These are phyloP conservation scores for Listrodromus nycthemerus DNA, from an alignment of 2,888 invertebrate species.

Conservation along the genomic window DNA sequence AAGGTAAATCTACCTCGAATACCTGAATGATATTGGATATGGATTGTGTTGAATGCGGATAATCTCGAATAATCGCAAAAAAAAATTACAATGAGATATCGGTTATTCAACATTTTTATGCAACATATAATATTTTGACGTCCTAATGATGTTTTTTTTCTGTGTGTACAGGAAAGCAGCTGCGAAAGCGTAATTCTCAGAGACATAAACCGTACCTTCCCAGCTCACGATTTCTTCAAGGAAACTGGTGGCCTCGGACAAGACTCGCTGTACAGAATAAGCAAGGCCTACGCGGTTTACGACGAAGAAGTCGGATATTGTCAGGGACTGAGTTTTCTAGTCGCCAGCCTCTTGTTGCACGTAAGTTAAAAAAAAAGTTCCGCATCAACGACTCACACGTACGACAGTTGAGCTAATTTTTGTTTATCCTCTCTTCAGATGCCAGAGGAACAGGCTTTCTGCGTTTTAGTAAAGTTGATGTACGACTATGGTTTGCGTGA, in stretches of 20 bases:
- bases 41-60: too few species aligned
- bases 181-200: constrained; percentile 98
- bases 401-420: constrained; percentile 6
- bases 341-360: constrained; percentile 97
- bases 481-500: constrained; percentile 97
- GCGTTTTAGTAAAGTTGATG: constrained; percentile 98
- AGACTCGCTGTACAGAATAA: constrained; percentile 97
- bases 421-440: constrained; percentile 88
- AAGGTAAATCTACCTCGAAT: constrained; percentile 86
- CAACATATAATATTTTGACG: background rate
- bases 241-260: constrained; percentile 98
- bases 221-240: constrained; percentile 99
- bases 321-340: constrained; percentile 98
- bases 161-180: constrained; percentile 91
- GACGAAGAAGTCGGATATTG: constrained; percentile 99
- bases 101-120: background rate
- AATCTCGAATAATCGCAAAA: too few species aligned
- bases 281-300: constrained; percentile 98
- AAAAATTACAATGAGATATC: too few species aligned
- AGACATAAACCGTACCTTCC: constrained; percentile 99
- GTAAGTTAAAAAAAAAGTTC: constrained; percentile 87
- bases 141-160: constrained; percentile 1
- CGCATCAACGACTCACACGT: constrained; percentile 1
- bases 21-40: too few species aligned
- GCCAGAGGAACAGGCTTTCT: constrained; percentile 99